phyloP scores from a whole-genome alignment of 2,888 invertebrate species.

The Pseudococcus viburni region DNA sequence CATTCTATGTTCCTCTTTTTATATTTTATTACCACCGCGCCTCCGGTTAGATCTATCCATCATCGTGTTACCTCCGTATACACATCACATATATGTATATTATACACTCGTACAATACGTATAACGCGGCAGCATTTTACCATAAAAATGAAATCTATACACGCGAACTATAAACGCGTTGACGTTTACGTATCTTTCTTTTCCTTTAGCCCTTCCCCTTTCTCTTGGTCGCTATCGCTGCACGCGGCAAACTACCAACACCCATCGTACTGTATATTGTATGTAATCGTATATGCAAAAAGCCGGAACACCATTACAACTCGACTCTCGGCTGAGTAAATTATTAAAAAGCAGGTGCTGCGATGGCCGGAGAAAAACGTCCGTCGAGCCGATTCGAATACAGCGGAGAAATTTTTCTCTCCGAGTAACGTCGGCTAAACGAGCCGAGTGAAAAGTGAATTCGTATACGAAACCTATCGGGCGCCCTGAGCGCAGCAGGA shows the following conservation, averaged over 20 bases:
- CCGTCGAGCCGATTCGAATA: neutral
- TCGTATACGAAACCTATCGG: neutral
- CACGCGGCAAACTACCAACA: neutral
- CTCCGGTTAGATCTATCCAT: neutral
- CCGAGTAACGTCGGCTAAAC: neutral
- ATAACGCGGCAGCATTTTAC: constrained; percentile 16
- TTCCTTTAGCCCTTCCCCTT: neutral
- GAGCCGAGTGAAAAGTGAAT: neutral
- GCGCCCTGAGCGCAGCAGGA: neutral
- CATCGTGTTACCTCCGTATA: neutral
- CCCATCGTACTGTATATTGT: neutral
- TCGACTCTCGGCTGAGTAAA: neutral
- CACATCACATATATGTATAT: neutral
- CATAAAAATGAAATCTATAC: constrained; percentile 36
- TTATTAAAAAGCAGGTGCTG: constrained; percentile 12
- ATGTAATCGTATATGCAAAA: neutral
- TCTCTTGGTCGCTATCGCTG: neutral
- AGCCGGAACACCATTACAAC: constrained; percentile 6
- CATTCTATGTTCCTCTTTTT: neutral
- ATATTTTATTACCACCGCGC: constrained; percentile 1
- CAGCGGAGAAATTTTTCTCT: neutral
- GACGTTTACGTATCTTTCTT: constrained; percentile 37
- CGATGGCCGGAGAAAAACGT: constrained; percentile 6
- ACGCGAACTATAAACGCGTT: constrained; percentile 32
- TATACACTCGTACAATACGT: neutral